Base-by-base conservation (phyloP, 1,140 invertebrate genomes). In the Hyles vespertilio region DNA sequence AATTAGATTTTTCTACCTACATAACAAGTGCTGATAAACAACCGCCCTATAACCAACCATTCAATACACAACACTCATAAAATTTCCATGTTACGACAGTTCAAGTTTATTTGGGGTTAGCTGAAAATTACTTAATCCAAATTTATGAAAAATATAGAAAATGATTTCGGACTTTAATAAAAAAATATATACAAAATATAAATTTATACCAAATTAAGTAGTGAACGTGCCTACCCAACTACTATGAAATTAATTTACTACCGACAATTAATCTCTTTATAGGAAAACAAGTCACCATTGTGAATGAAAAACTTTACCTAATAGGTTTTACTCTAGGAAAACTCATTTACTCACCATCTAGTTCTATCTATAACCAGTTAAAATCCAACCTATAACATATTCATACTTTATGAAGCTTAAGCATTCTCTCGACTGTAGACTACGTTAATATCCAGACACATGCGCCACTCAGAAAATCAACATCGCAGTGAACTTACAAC, bases 1-100 rank as follows among this genome's bases (percentile, higher is more conserved):
- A 51, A 33, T 33, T 34, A 51, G 50, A 51, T 51, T 51, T 51
- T 34, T 34, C 50, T 51, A 51, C 34, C 50, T 51, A 51, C 3
- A 34, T 51, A 51, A 51, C 50, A 51, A 51, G 50, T 34, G 10
- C 34, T 51, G 32, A 51, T 51, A 51, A 51, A 34, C 4, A 22
- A 22, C 22, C 22, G 22, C 22, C 22, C 22, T 22, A 40, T 40
- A 40, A 5, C 36, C 36, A 5, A 40, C 8, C 36, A 40, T 40
- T 40, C 36, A 40, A 40, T 40, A 5, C 8, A 40, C 36, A 40
- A 40, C 36, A 40, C 36, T 40, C 4, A 40, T 8, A 40, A 40
- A 40, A 5, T 40, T 40, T 8, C 8, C 36, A 8, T 8, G 4
- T 40, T 8, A 40, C 5, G 36, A 8, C 36, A 8, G 36, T 0